A percentile compares a stretch with the other conserved stretches of the same genome.
Evolutionary conservation across 2,797 vertebrate species (phyloP).

Genomic region (Melanotaenia parkinsoni): DNA sequence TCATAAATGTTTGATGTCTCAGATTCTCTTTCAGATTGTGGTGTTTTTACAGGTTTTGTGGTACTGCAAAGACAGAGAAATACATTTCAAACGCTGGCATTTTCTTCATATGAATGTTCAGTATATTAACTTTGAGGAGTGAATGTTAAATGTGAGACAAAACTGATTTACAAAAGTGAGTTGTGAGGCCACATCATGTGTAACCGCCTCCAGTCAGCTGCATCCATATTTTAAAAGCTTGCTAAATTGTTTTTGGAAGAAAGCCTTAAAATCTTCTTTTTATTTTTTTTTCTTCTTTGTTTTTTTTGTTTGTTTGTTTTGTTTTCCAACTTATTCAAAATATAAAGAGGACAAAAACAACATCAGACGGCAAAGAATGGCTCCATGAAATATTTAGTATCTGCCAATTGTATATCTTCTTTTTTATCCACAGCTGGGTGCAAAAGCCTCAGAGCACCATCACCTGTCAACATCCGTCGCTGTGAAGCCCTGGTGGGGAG

Average conservation of each 20-base stretch:
- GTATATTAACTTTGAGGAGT: not conserved
- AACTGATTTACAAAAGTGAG: not conserved
- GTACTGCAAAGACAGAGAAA: not conserved
- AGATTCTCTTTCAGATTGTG: not conserved
- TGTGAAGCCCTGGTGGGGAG: constrained; percentile 41
- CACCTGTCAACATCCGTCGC: constrained; percentile 55
- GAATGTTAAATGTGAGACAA: not conserved
- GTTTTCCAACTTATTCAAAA: constrained; percentile 26
- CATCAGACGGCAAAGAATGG: constrained; percentile 36
- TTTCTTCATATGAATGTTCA: not conserved
- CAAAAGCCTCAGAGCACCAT: constrained; percentile 49
- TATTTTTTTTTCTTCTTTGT: not conserved
- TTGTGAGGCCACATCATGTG: not conserved
- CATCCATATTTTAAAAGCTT: not conserved
- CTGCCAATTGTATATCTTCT: constrained; percentile 56
- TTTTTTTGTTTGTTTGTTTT: too few relatives aligned
- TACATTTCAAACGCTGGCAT: not conserved
- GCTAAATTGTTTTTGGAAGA: not conserved
- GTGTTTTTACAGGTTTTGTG: not conserved
- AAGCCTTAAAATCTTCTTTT: constrained; percentile 1
- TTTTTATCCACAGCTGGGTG: constrained; percentile 46
- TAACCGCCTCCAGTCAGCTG: not conserved
- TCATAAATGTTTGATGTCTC: not conserved
- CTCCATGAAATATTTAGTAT: constrained; percentile 68
- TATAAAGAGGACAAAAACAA: constrained; percentile 39